Percentiles rank a stretch among this genome's conserved stretches.
These are phyloP conservation scores for Allobates femoralis DNA, from an alignment of 2,797 vertebrate species.

Conservation along the genomic window DNA sequence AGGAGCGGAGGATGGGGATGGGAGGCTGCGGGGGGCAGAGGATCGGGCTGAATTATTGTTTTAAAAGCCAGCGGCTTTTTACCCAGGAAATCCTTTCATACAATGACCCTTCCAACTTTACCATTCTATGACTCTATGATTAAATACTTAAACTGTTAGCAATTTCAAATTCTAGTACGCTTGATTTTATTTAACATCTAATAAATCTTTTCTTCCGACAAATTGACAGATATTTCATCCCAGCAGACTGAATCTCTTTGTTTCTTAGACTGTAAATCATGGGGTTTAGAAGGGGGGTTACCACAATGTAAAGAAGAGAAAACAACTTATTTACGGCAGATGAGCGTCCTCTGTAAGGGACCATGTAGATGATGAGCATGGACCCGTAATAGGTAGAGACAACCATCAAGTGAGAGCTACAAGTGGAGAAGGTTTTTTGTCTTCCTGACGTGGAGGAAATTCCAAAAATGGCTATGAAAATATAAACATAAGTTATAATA, in stretches of 20 bases:
- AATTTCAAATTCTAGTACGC: no score
- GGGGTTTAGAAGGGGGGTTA: background rate
- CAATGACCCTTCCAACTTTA: no score
- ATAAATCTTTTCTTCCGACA: no score
- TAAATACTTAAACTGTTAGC: no score
- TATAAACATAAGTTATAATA: background rate
- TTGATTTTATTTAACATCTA: no score
- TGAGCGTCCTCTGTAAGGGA: background rate
- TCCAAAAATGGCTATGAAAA: background rate
- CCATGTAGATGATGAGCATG: background rate
- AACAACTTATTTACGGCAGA: background rate
- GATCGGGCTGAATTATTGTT: no score
- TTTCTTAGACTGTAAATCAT: background rate
- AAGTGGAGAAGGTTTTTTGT: background rate
- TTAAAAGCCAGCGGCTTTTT: no score
- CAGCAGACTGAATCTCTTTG: background rate
- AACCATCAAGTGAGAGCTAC: background rate
- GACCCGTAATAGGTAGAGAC: background rate
- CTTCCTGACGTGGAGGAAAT: background rate
- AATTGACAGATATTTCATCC: no score
- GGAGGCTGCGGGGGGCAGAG: no score
- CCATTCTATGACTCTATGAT: no score
- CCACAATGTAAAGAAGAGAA: background rate
- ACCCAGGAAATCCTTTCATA: no score
- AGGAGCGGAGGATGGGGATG: no score